Conservation (phyloP, 2,888 invertebrate genomes). For the Trichogramma evanescens region DNA sequence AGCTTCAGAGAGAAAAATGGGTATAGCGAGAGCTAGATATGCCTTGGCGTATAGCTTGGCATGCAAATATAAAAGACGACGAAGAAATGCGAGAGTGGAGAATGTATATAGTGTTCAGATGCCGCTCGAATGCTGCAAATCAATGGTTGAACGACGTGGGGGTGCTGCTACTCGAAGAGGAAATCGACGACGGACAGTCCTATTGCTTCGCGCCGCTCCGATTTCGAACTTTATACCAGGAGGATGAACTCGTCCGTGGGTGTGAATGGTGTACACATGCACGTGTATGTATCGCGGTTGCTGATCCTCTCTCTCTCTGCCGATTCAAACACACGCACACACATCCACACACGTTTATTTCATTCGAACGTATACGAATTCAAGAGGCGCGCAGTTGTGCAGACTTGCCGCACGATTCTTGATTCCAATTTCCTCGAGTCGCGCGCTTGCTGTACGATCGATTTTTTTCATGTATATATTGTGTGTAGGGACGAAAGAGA, state of each 20-base stretch:
- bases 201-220: neutral
- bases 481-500: too few species aligned
- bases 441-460: neutral
- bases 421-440: slow-evolving; percentile 16
- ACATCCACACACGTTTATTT: neutral
- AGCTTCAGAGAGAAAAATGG: neutral
- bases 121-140: neutral
- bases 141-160: slow-evolving; percentile 7
- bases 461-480: too few species aligned
- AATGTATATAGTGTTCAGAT: too few species aligned
- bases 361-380: neutral
- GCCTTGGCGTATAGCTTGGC: too few species aligned
- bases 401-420: neutral
- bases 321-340: too few species aligned
- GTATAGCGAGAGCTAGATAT: too few species aligned
- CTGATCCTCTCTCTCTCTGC: neutral
- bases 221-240: too few species aligned
- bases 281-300: neutral
- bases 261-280: too few species aligned
- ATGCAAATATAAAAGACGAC: neutral
- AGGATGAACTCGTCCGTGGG: too few species aligned
- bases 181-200: slow-evolving; percentile 6
- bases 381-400: neutral
- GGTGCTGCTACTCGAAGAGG: neutral
- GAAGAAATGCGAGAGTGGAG: neutral